These are phyloP conservation scores for Nasonovia ribisnigri DNA, from an alignment of 2,888 invertebrate genomes.

Conservation along the genomic window DNA sequence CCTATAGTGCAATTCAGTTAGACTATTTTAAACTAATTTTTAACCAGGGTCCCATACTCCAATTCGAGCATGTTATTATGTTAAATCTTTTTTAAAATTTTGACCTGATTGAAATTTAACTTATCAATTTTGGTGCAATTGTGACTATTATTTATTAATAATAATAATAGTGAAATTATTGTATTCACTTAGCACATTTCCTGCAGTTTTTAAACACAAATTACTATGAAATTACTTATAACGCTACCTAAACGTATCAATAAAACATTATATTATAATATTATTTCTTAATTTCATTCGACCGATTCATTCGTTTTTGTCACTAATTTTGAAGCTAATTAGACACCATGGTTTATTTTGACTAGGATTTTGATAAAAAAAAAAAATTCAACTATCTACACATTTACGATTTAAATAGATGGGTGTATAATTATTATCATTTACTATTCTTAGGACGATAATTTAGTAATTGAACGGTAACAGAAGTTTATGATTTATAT, in stretches of 20 bases:
- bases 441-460: not conserved
- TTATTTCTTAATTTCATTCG: not conserved
- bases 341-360: not conserved
- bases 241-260: not conserved
- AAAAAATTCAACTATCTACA: not conserved
- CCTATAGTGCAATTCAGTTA: not conserved
- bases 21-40: not conserved
- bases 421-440: not conserved
- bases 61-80: too few species aligned
- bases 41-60: not conserved
- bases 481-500: slow-evolving; percentile 32
- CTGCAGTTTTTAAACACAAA: not conserved
- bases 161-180: not conserved
- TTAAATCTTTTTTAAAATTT: not conserved
- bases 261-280: too few species aligned
- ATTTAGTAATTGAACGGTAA: not conserved
- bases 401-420: not conserved
- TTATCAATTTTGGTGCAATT: not conserved
- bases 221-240: not conserved
- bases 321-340: not conserved
- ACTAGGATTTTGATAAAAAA: not conserved
- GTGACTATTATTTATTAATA: not conserved
- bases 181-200: not conserved
- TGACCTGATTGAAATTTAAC: not conserved
- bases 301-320: not conserved